phyloP scores from a whole-genome alignment of 1,140 invertebrate species.

The Bombus balteatus region DNA sequence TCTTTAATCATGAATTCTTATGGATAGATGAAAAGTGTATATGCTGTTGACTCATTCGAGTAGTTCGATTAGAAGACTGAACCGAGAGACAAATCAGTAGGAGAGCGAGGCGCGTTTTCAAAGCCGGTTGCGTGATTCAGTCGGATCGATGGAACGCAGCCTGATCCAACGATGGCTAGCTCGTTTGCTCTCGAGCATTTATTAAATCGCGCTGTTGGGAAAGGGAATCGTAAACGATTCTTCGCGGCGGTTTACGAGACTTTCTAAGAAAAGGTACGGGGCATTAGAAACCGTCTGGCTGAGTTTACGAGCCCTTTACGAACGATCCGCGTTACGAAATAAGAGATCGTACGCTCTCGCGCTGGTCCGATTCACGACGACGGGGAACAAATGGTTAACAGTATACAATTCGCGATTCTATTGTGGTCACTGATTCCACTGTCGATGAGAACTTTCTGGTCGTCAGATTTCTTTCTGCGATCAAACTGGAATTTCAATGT shows the following conservation, averaged over 20 bases:
- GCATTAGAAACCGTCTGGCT: slow-evolving; percentile 46
- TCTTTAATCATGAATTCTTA: neutral
- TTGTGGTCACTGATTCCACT: neutral
- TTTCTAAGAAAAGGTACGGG: slow-evolving; percentile 47
- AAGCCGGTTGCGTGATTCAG: slow-evolving; percentile 19
- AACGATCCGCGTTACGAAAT: slow-evolving; percentile 42
- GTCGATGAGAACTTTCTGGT: neutral
- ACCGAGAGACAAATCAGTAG: neutral
- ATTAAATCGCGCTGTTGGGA: slow-evolving; percentile 48
- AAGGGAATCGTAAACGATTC: slow-evolving; percentile 48
- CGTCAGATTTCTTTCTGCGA: neutral
- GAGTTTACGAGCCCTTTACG: slow-evolving; percentile 49
- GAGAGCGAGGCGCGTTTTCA: neutral
- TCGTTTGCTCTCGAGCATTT: slow-evolving; percentile 43
- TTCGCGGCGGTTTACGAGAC: slow-evolving; percentile 49
- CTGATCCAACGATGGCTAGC: slow-evolving; percentile 33
- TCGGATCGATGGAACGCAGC: slow-evolving; percentile 24
- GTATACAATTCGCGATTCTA: neutral
- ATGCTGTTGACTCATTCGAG: too few species aligned
- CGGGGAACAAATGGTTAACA: slow-evolving; percentile 5
- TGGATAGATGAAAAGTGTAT: too few species aligned
- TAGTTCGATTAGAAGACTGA: too few species aligned
- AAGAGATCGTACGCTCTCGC: slow-evolving; percentile 34
- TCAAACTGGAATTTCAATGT: neutral
- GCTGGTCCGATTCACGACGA: neutral